These are phyloP conservation scores for Oscheius sp. DNA, from an alignment of 2,888 invertebrate genomes.

Conservation along the genomic window DNA sequence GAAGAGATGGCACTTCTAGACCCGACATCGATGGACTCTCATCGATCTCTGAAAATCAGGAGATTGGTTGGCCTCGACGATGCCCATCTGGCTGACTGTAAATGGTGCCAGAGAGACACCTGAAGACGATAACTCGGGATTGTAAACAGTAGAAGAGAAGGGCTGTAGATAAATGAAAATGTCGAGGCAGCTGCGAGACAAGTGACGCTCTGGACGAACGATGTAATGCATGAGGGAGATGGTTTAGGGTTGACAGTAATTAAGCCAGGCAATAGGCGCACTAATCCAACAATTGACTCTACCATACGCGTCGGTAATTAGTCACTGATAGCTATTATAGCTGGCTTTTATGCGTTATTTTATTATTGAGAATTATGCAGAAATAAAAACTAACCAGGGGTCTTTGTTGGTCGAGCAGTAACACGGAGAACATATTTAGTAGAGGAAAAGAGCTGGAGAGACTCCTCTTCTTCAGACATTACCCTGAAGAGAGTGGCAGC, in stretches of 20 bases:
- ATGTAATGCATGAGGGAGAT: constrained; percentile 17
- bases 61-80: background rate
- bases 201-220: constrained; percentile 11
- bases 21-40: background rate
- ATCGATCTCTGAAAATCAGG: constrained; percentile 6
- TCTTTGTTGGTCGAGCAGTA: constrained; percentile 12
- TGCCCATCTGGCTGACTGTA: constrained; percentile 22
- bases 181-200: constrained; percentile 4
- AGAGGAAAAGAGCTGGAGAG: constrained; percentile 8
- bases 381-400: constrained; percentile 10
- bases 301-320: constrained; percentile 20
- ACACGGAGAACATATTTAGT: constrained; percentile 26
- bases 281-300: constrained; percentile 25
- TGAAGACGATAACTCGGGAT: constrained; percentile 13
- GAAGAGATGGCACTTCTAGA: background rate
- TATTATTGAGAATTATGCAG: background rate
- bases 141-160: constrained; percentile 5
- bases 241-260: constrained; percentile 15
- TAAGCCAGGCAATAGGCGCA: constrained; percentile 21
- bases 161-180: background rate
- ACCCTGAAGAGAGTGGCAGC: background rate
- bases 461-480: background rate
- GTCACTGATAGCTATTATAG: background rate
- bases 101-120: constrained; percentile 12
- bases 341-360: background rate